Conservation (phyloP, 1,140 invertebrate genomes). For the Dreissena polymorpha region DNA sequence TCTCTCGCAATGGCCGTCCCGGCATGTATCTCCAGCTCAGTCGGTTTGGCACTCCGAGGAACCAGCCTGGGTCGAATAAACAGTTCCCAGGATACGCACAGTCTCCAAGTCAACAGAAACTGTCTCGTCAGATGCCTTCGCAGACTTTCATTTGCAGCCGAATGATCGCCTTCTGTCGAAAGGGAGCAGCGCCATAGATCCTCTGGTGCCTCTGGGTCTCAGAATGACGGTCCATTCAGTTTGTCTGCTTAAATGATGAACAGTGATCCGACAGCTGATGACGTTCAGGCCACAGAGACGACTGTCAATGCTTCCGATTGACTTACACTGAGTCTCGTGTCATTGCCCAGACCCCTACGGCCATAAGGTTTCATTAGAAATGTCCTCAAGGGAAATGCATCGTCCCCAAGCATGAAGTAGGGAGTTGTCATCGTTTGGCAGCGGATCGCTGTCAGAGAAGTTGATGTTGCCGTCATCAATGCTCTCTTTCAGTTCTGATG, state of each 20-base stretch:
- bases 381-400: too few relatives aligned
- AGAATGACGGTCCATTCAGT: background rate
- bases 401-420: too few relatives aligned
- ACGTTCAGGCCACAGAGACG: background rate
- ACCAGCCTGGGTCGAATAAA: background rate
- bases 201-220: background rate
- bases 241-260: too few relatives aligned
- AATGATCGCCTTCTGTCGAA: background rate
- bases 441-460: slow-evolving; percentile 37
- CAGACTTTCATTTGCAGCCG: background rate
- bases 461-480: slow-evolving; percentile 38
- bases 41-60: slow-evolving; percentile 11
- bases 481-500: too few relatives aligned
- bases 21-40: slow-evolving; percentile 2
- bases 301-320: too few relatives aligned
- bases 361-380: too few relatives aligned
- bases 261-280: too few relatives aligned
- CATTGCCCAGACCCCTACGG: too few relatives aligned
- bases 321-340: background rate
- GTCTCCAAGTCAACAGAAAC: slow-evolving; percentile 1
- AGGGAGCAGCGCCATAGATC: background rate
- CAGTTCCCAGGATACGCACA: background rate
- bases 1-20: slow-evolving; percentile 2
- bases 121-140: too few relatives aligned
- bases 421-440: too few relatives aligned